Evolutionary conservation across 2,888 invertebrate genomes (phyloP), one percentile per base, ranked within the genome.

Genomic region (Sphaerophoria rueppellii): DNA sequence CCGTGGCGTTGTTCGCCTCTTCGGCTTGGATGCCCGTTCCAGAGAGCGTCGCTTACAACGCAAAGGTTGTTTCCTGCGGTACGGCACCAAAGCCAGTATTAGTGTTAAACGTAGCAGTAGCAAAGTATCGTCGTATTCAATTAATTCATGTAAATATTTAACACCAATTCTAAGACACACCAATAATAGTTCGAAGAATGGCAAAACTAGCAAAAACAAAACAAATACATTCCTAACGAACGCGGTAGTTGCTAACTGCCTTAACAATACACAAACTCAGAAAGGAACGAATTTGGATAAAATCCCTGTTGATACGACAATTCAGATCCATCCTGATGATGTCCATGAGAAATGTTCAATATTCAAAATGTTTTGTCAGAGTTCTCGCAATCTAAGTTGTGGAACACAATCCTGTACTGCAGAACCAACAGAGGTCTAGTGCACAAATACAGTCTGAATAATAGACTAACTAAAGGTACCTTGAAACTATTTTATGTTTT

Each of bases 41-140:
- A 87, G 88, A 46, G 89, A 90, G 50, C 88, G 89, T 4, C 74
- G 88, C 1, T 78, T 91, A 67, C 88, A 91, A 73, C 89, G 91
- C 6, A 89, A 91, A 35, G 89, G 87, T 65, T 89, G 91, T 78
- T 90, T 90, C 61, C 75, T 88, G 6, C 86, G 86, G 16, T 76
- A 72, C 58, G 82, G 88, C 71, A 79, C 87, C 65, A 87, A 86
- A 82, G 87, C 88, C 46, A 87, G 88, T 63, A 88, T 89, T 4
- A 90, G 90, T 74, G 82, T 92, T 32, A 90, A 90, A 65, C 90
- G 92, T 65, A 92, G 90, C 75, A 90, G 89, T 87, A 92, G 92
- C 87, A 91, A 91, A 67, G 87, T 90, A 32, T 91, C 92, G 11
- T 90, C 91, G 71, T 90, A 92, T 87, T 92, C 92, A 74, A 88